Conservation (phyloP, 2,888 invertebrate genomes). For the Rotaria sp. region DNA sequence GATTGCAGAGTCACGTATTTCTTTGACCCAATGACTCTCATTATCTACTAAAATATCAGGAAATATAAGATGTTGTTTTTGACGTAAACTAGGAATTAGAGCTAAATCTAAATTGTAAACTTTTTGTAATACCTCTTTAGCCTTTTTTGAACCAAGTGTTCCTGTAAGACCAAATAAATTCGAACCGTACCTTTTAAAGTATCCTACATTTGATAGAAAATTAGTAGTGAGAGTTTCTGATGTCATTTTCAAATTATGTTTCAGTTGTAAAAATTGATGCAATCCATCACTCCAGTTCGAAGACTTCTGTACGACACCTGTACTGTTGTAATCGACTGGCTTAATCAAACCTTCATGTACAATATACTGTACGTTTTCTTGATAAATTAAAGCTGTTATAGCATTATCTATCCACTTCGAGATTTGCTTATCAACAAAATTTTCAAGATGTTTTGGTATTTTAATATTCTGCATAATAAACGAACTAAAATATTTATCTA, state of each 20-base stretch:
- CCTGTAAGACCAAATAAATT: conserved; percentile 47
- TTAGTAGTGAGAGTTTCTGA: conserved; percentile 42
- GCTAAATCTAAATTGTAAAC: conserved; percentile 40
- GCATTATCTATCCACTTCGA: conserved; percentile 42
- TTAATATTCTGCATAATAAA: no score
- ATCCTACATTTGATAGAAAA: conserved; percentile 42
- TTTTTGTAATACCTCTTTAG: conserved; percentile 45
- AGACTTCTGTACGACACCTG: conserved; percentile 42
- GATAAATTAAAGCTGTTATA: conserved; percentile 41
- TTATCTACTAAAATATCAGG: background rate
- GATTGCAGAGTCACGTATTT: conserved; percentile 35
- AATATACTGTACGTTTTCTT: conserved; percentile 42
- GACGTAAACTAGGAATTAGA: conserved; percentile 40
- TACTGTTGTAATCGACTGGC: conserved; percentile 43
- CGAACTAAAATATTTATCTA: no score
- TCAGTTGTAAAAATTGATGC: conserved; percentile 44
- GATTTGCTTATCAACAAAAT: conserved; percentile 37
- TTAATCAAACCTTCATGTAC: conserved; percentile 41
- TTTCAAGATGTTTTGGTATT: conserved; percentile 23
- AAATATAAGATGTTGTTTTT: conserved; percentile 41
- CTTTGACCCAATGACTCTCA: conserved; percentile 31
- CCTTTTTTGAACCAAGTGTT: conserved; percentile 44
- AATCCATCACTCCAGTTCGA: conserved; percentile 44
- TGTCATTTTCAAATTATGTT: conserved; percentile 42
- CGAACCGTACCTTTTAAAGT: conserved; percentile 40